Percentiles rank a stretch among this genome's conserved stretches.
Evolutionary conservation across 2,888 invertebrate species (phyloP).

Genomic region (Sycophila texana): DNA sequence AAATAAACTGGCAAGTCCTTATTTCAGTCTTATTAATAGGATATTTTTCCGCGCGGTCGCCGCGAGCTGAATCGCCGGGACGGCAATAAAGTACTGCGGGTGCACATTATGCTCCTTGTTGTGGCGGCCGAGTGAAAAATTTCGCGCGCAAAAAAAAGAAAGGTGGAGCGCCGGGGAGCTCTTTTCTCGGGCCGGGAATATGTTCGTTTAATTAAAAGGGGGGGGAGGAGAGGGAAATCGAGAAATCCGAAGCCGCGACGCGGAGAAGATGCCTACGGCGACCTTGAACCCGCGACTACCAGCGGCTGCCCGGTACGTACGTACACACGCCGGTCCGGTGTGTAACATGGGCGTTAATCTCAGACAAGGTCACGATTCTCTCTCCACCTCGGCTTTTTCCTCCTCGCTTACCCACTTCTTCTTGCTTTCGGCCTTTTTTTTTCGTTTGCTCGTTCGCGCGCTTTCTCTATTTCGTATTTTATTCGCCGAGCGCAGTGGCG

Average conservation of each 20-base stretch:
- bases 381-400: slow-evolving; percentile 5
- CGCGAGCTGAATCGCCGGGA: slow-evolving; percentile 2
- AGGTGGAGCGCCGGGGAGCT: slow-evolving; percentile 37
- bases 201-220: slow-evolving; percentile 50
- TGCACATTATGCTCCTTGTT: slow-evolving; percentile 32
- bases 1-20: not conserved
- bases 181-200: slow-evolving; percentile 42
- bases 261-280: slow-evolving; percentile 47
- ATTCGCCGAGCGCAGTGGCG: slow-evolving; percentile 2
- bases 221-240: slow-evolving; percentile 40
- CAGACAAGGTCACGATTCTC: slow-evolving; percentile 64
- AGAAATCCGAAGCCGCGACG: slow-evolving; percentile 37
- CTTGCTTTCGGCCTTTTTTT: not conserved
- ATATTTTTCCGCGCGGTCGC: not conserved
- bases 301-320: slow-evolving; percentile 60
- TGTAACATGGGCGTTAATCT: slow-evolving; percentile 69
- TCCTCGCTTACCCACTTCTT: slow-evolving; percentile 1
- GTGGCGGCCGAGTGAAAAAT: slow-evolving; percentile 19
- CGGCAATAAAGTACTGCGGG: slow-evolving; percentile 31
- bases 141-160: slow-evolving; percentile 30
- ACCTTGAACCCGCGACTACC: slow-evolving; percentile 67
- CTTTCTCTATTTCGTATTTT: slow-evolving; percentile 33
- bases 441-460: not conserved
- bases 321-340: slow-evolving; percentile 59
- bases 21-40: slow-evolving; percentile 8